These are phyloP conservation scores for Ariopsis seemanni DNA, from an alignment of 2,113 vertebrate species.

Conservation along the genomic window DNA sequence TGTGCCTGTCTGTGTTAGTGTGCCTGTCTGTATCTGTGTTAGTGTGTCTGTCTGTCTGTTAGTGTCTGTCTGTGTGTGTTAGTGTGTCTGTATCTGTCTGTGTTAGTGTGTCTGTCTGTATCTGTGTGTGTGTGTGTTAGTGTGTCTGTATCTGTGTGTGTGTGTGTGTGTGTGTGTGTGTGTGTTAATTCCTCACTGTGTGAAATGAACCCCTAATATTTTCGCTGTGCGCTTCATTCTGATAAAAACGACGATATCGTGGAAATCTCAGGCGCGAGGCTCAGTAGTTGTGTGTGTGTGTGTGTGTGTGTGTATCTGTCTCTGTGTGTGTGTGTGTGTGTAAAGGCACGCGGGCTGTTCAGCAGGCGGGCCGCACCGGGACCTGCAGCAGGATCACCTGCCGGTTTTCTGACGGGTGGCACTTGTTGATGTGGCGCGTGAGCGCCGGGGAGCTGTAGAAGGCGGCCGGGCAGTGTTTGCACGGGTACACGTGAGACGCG, in stretches of 20 bases:
- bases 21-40: too few species aligned
- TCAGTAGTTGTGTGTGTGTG: too few species aligned
- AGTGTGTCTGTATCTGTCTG: too few species aligned
- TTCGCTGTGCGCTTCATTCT: conserved; percentile 13
- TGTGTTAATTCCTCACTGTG: conserved; percentile 6
- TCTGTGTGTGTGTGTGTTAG: too few species aligned
- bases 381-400: conserved; percentile 92
- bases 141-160: too few species aligned
- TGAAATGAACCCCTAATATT: conserved; percentile 2
- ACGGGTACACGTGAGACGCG: conserved; percentile 85
- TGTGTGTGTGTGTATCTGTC: too few species aligned
- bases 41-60: too few species aligned
- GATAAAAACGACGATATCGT: neutral
- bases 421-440: conserved; percentile 93
- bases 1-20: too few species aligned
- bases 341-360: conserved; percentile 61
- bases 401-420: conserved; percentile 91
- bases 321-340: conserved; percentile 12
- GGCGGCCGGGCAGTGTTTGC: conserved; percentile 91
- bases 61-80: too few species aligned
- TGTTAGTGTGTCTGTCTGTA: too few species aligned
- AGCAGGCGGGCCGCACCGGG: conserved; percentile 89
- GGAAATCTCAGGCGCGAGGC: neutral
- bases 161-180: neutral
- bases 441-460: conserved; percentile 94